Evolutionary conservation across 2,888 invertebrate species (phyloP).

Genomic region (Acronicta aceris): DNA sequence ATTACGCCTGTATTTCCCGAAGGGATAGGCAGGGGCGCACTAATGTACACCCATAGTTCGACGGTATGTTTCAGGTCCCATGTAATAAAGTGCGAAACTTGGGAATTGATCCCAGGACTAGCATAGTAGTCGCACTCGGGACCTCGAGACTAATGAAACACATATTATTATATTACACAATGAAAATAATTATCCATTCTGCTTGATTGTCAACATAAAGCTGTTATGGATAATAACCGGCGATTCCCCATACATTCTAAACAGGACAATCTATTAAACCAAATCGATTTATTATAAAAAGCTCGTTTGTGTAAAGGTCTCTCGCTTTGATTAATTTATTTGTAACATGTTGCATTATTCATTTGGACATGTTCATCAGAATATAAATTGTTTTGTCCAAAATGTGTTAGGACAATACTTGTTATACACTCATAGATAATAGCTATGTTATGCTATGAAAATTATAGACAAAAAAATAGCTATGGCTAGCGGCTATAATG

Average conservation of each 20-base stretch:
- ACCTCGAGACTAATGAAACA: no score
- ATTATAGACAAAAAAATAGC: neutral
- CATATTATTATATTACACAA: neutral
- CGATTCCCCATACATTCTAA: slow-evolving; percentile 19
- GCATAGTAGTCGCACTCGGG: no score
- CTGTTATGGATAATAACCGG: neutral
- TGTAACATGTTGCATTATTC: slow-evolving; percentile 59
- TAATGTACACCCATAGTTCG: no score
- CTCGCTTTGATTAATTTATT: slow-evolving; percentile 53
- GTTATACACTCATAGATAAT: slow-evolving; percentile 5
- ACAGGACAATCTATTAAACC: slow-evolving; percentile 32
- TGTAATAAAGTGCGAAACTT: no score
- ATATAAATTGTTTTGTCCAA: slow-evolving; percentile 59
- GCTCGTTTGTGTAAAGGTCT: slow-evolving; percentile 28
- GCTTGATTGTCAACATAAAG: slow-evolving; percentile 2
- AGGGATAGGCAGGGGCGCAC: no score
- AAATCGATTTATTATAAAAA: slow-evolving; percentile 44
- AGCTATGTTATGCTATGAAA: slow-evolving; percentile 5
- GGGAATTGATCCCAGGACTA: no score
- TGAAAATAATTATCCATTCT: neutral
- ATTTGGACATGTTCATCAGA: slow-evolving; percentile 56
- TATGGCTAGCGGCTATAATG: no score
- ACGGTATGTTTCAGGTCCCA: no score
- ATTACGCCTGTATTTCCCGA: no score
- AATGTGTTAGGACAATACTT: slow-evolving; percentile 13